phyloP scores from a whole-genome alignment of 2,797 vertebrate species.

The Molossus alvarezi region DNA sequence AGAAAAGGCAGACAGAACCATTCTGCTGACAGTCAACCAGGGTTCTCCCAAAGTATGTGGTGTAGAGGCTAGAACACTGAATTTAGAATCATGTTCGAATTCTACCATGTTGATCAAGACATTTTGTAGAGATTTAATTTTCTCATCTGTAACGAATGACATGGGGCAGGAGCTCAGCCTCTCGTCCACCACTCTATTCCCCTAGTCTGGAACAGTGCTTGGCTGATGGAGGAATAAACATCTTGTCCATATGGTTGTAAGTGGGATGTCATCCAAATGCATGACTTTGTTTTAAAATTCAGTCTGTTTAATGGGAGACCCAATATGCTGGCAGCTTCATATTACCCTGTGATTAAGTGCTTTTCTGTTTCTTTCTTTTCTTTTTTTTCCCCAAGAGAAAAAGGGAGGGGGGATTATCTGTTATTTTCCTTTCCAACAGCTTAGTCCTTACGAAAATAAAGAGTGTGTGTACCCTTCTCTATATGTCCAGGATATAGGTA shows the following conservation, averaged over 20 bases:
- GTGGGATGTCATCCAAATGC: neutral
- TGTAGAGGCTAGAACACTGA: neutral
- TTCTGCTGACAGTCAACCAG: neutral
- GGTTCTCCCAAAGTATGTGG: neutral
- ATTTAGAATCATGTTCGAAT: neutral
- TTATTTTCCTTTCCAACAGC: slow-evolving; percentile 23
- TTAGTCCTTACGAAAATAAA: slow-evolving; percentile 1
- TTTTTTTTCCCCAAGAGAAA: neutral
- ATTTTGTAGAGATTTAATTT: neutral
- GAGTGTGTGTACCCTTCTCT: neutral
- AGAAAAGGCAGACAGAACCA: neutral
- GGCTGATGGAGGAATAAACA: neutral
- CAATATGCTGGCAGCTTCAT: slow-evolving; percentile 4
- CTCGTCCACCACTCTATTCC: neutral
- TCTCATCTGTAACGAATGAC: neutral
- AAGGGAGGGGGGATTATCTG: neutral
- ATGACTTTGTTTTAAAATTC: slow-evolving; percentile 60
- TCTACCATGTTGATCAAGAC: neutral
- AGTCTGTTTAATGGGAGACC: neutral
- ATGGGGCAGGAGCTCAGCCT: neutral
- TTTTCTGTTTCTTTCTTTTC: neutral
- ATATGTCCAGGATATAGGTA: neutral
- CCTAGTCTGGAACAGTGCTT: neutral
- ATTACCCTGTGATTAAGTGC: neutral
- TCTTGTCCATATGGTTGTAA: neutral